Percentiles rank a stretch among this genome's conserved stretches.
Conservation (phyloP, 2,888 invertebrate species). For the Monochamus alternatus region DNA sequence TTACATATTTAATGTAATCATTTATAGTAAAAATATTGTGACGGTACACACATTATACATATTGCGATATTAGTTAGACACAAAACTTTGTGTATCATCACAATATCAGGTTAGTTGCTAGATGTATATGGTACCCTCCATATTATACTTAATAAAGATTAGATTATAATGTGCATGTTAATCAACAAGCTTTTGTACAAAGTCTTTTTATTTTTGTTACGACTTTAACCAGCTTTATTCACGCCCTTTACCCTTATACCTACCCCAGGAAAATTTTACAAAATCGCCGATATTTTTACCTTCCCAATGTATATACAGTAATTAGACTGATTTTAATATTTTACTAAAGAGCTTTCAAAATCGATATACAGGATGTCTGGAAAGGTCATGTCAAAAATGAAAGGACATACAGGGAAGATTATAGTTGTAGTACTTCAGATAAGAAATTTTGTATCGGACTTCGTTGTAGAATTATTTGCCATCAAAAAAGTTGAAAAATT, state of each 20-base stretch:
- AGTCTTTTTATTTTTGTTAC: slow-evolving; percentile 67
- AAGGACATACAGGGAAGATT: too few relatives aligned
- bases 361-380: too few relatives aligned
- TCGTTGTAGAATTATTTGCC: too few relatives aligned
- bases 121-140: slow-evolving; percentile 72
- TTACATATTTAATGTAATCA: slow-evolving; percentile 65
- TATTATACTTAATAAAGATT: slow-evolving; percentile 66
- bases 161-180: slow-evolving; percentile 70
- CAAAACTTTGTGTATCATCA: slow-evolving; percentile 55
- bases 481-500: too few relatives aligned
- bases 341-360: too few relatives aligned
- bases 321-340: too few relatives aligned
- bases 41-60: slow-evolving; percentile 54
- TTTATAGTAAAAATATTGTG: slow-evolving; percentile 56
- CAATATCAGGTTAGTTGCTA: slow-evolving; percentile 66
- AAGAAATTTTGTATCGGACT: too few relatives aligned
- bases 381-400: too few relatives aligned
- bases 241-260: slow-evolving; percentile 49
- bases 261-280: slow-evolving; percentile 41
- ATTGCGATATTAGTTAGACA: slow-evolving; percentile 52
- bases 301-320: too few relatives aligned
- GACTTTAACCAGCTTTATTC: slow-evolving; percentile 59
- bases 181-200: slow-evolving; percentile 71
- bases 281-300: neutral
- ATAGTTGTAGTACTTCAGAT: too few relatives aligned